Conservation (phyloP, 2,888 invertebrate species). For the Drosophila fulvimacula region DNA sequence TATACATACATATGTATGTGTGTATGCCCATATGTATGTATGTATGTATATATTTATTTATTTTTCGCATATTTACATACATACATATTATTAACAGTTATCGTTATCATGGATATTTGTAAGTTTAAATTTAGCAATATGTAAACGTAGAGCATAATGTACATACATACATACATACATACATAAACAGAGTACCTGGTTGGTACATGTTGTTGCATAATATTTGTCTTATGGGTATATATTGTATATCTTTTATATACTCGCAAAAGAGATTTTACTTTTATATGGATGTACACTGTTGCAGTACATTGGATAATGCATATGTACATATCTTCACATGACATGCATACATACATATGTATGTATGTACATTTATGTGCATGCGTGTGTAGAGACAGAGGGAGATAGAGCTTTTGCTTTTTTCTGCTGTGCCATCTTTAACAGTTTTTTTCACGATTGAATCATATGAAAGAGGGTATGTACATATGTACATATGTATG, state of each 20-base stretch:
- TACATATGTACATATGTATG: not conserved
- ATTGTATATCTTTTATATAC: not conserved
- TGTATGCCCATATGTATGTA: slow-evolving; percentile 8
- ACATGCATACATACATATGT: not conserved
- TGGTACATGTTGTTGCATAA: not conserved
- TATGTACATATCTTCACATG: too few relatives aligned
- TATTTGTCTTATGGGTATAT: not conserved
- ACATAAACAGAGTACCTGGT: not conserved
- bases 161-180: not conserved
- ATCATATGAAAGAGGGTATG: slow-evolving; percentile 4
- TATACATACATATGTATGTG: not conserved
- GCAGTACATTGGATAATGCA: not conserved
- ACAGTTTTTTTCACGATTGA: not conserved
- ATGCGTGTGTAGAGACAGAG: not conserved
- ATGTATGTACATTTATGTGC: not conserved
- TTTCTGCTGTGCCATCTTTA: not conserved
- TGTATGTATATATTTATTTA: too few relatives aligned
- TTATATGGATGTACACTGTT: slow-evolving; percentile 5
- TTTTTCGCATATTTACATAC: not conserved
- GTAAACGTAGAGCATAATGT: not conserved
- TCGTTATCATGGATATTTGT: not conserved
- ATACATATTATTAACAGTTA: not conserved
- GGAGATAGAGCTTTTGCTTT: not conserved
- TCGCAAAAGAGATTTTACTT: not conserved
- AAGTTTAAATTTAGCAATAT: not conserved